Evolutionary conservation across 2,113 vertebrate species (phyloP).

Genomic region (Chaetops frenatus): DNA sequence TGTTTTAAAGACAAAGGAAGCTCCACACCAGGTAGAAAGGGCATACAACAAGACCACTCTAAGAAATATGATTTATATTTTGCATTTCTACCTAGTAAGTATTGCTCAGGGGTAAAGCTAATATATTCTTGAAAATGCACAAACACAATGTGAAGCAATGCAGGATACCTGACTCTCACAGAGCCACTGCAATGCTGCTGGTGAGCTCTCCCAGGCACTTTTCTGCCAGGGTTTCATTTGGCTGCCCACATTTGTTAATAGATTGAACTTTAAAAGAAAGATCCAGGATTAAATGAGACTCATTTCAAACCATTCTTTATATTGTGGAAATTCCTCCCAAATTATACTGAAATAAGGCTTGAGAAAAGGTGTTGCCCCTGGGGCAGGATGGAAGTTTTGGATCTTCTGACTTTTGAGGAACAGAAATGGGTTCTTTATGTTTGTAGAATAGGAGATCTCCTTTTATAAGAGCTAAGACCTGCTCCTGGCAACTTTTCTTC

Average conservation of each 20-base stretch:
- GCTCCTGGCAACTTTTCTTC: not conserved
- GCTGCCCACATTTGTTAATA: not conserved
- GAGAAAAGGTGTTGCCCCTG: not conserved
- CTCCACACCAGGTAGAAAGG: not conserved
- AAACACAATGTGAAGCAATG: not conserved
- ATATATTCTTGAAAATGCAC: not conserved
- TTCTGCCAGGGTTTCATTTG: not conserved
- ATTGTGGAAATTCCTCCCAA: not conserved
- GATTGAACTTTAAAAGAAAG: not conserved
- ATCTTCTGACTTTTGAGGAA: not conserved
- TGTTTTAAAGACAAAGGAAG: not conserved
- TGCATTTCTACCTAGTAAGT: not conserved
- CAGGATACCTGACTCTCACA: not conserved
- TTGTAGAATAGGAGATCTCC: not conserved
- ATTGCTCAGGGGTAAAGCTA: not conserved
- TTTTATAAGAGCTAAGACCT: not conserved
- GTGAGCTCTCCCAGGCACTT: not conserved
- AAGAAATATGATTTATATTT: not conserved
- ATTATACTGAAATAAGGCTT: not conserved
- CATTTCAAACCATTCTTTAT: not conserved
- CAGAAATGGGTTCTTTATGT: not conserved
- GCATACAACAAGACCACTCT: not conserved
- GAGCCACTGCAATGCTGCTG: not conserved
- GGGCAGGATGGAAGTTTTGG: not conserved
- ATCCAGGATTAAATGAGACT: not conserved